Percentiles rank a stretch among this genome's conserved stretches.
phyloP scores from a whole-genome alignment of 2,113 vertebrate genomes.

The Passer domesticus region DNA sequence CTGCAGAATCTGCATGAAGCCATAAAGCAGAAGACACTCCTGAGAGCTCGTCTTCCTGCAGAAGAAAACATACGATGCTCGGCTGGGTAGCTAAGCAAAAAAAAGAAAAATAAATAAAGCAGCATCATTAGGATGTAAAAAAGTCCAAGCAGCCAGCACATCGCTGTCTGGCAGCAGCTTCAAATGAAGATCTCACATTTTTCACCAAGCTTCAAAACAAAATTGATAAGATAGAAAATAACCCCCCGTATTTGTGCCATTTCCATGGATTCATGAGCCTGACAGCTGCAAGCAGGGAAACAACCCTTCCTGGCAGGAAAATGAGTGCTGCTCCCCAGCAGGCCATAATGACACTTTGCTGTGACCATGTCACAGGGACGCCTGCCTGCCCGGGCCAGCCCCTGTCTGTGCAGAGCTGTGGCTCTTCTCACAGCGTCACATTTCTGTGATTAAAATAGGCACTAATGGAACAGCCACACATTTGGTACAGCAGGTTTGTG shows the following conservation, averaged over 20 bases:
- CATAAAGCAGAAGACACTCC: background rate
- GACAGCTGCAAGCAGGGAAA: background rate
- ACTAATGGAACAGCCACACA: background rate
- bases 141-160: background rate
- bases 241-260: background rate
- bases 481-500: background rate
- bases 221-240: background rate
- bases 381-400: background rate
- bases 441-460: background rate
- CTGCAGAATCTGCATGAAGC: background rate
- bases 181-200: conserved; percentile 35
- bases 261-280: background rate
- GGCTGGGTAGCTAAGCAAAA: background rate
- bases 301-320: background rate
- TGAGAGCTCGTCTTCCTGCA: background rate
- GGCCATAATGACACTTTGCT: background rate
- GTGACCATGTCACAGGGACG: background rate
- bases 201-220: conserved; percentile 3
- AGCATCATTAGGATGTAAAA: conserved; percentile 24
- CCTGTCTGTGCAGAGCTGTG: background rate
- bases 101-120: conserved; percentile 14
- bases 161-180: conserved; percentile 4
- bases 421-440: background rate
- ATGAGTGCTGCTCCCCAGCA: background rate
- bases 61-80: background rate